Evolutionary conservation across 2,888 invertebrate species (phyloP), one percentile per base, ranked within the genome.

Genomic region (Drosophila putrida): DNA sequence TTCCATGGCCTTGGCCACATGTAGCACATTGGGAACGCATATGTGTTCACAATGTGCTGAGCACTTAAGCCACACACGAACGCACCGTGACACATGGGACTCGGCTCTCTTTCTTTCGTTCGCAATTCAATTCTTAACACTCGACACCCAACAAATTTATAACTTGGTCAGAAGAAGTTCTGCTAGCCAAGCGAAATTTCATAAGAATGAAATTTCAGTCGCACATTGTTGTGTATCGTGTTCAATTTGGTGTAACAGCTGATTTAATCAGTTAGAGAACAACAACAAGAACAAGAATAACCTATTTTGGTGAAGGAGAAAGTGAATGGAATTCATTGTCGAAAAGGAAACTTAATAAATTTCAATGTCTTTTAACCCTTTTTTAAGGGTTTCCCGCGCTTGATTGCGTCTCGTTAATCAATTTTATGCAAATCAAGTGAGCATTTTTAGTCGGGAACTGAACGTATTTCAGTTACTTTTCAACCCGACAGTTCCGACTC

Each of bases 361-460:
- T 74, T 57, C 15, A 20, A 43, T 43, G 53, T 44, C 39, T 36
- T 57, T 62, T 61, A 70, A 65, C 75, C 63, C 6, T 31, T 46
- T 71, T 60, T 59, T 43, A 35, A 20, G 63, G 39, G 15, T 33
- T 57, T n/a, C 28, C 49, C 73, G 31, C 33, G 43, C 33, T 63
- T 67, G 57, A 67, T 78, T 61, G 70, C 44, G 9, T 57, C 70
- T 75, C 71, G 71, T 75, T 71, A 70, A 75, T 77, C 79, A 77
- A 77, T 75, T 75, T 71, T 76, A 76, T 68, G 77, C 62, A 80
- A 79, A 80, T 69, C 69, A 73, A 76, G 63, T 66, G 33, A 72
- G 63, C 49, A 63, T 39, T 61, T 71, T 57, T 44, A 33, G 39
- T 46, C 20, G 61, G 46, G 15, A 2, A 20, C 8, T 11, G 10